Percentiles rank a stretch among this genome's conserved stretches.
phyloP scores from a whole-genome alignment of 1,140 invertebrate species.

The Drosophila grimshawi region DNA sequence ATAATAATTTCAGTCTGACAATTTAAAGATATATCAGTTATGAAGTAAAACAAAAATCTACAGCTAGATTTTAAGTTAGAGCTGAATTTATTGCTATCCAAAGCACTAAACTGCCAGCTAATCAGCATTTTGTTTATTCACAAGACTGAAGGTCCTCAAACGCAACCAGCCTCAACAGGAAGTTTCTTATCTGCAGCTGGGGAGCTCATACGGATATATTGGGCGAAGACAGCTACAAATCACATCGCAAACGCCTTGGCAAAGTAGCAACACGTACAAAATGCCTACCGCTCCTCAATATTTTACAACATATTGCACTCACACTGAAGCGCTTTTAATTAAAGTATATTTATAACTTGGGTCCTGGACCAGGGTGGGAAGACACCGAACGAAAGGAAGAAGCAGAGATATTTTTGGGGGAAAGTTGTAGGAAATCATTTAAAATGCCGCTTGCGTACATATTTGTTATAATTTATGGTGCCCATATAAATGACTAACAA shows the following conservation, averaged over 20 bases:
- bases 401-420: neutral
- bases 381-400: too few relatives aligned
- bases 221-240: slow-evolving; percentile 58
- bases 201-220: slow-evolving; percentile 1
- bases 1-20: neutral
- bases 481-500: slow-evolving; percentile 82
- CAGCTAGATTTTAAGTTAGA: too few relatives aligned
- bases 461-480: slow-evolving; percentile 83
- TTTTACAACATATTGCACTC: slow-evolving; percentile 78
- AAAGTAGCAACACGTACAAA: slow-evolving; percentile 58
- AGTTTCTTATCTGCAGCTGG: slow-evolving; percentile 29
- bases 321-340: slow-evolving; percentile 70
- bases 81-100: too few relatives aligned
- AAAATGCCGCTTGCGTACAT: slow-evolving; percentile 80
- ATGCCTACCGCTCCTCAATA: slow-evolving; percentile 52
- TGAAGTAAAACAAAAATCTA: too few relatives aligned
- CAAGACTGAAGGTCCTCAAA: too few relatives aligned
- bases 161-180: slow-evolving; percentile 19
- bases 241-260: slow-evolving; percentile 47
- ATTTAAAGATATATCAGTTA: neutral
- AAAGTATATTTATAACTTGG: slow-evolving; percentile 79
- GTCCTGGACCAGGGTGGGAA: slow-evolving; percentile 8
- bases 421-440: slow-evolving; percentile 74
- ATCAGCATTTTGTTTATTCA: neutral
- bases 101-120: neutral